Percentiles rank a stretch among this genome's conserved stretches.
These are phyloP conservation scores for Diploscapter pachys DNA, from an alignment of 1,140 invertebrate species.

Conservation along the genomic window DNA sequence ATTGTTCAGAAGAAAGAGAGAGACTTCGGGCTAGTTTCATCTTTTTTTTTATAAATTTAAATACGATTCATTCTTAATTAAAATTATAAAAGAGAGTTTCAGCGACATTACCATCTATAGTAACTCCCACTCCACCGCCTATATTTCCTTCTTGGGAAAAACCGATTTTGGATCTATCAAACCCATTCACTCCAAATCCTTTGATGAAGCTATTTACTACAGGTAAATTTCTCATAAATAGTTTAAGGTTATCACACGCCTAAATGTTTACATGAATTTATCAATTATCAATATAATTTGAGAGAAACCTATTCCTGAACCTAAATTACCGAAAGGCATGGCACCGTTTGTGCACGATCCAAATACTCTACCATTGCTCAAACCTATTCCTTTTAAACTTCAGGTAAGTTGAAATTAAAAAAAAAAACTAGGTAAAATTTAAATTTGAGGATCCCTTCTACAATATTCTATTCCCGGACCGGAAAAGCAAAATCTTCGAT, in stretches of 20 bases:
- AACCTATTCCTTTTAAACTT: slow-evolving; percentile 12
- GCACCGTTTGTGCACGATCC: slow-evolving; percentile 20
- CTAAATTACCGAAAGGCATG: background rate
- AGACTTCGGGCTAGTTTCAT: no score
- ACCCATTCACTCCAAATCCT: slow-evolving; percentile 38
- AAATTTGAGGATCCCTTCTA: slow-evolving; percentile 41
- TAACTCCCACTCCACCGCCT: slow-evolving; percentile 5
- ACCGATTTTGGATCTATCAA: slow-evolving; percentile 18
- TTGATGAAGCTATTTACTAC: slow-evolving; percentile 38
- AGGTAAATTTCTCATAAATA: background rate
- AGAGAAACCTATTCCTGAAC: slow-evolving; percentile 17
- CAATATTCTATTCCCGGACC: slow-evolving; percentile 35
- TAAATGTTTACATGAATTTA: no score
- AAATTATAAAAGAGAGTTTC: no score
- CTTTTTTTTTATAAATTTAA: no score
- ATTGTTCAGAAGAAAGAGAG: background rate
- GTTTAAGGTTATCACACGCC: no score
- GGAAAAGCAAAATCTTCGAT: slow-evolving; percentile 39
- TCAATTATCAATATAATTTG: background rate
- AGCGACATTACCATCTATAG: no score
- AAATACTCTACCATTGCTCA: slow-evolving; percentile 18
- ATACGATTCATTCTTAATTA: no score
- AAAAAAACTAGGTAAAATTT: background rate
- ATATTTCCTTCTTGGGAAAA: slow-evolving; percentile 19
- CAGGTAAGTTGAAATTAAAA: no score